Conservation (phyloP, 1,140 invertebrate species). For the Bombyx mori region DNA sequence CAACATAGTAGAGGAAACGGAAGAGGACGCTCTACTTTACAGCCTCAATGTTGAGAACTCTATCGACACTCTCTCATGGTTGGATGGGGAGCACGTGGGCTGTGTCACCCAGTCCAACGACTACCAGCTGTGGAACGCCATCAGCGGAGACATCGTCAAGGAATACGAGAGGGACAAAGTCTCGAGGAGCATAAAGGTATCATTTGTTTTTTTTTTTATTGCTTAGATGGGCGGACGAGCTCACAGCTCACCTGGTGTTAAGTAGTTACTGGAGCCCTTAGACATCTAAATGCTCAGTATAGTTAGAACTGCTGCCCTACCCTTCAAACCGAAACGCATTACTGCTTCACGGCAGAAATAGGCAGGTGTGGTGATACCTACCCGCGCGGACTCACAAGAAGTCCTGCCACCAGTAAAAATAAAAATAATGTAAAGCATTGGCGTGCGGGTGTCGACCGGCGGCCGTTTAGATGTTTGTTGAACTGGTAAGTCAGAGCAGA, state of each 20-base stretch:
- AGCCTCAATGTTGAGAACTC: constrained; percentile 89
- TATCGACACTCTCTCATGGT: constrained; percentile 77
- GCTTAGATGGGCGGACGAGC: too few species aligned
- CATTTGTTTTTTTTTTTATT: constrained; percentile 1
- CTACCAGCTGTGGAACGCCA: constrained; percentile 80
- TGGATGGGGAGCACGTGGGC: constrained; percentile 70
- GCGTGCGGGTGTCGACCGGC: background rate
- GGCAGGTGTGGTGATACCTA: too few species aligned
- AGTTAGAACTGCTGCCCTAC: too few species aligned
- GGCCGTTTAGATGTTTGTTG: background rate
- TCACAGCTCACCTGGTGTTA: too few species aligned
- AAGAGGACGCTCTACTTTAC: constrained; percentile 86
- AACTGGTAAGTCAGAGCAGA: background rate
- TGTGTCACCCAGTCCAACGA: constrained; percentile 81
- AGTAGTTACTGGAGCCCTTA: too few species aligned
- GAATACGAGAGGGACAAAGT: constrained; percentile 73
- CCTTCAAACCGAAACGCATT: too few species aligned
- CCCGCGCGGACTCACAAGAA: too few species aligned
- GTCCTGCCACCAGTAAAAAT: too few species aligned
- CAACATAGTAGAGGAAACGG: constrained; percentile 80
- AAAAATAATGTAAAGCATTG: too few species aligned
- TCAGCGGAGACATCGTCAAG: constrained; percentile 72
- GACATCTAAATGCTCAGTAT: too few species aligned
- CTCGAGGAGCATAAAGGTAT: constrained; percentile 56
- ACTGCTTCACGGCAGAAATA: too few species aligned